A percentile compares a stretch with the other conserved stretches of the same genome.
phyloP scores from a whole-genome alignment of 2,113 vertebrate species.

The Thunnus maccoyii region DNA sequence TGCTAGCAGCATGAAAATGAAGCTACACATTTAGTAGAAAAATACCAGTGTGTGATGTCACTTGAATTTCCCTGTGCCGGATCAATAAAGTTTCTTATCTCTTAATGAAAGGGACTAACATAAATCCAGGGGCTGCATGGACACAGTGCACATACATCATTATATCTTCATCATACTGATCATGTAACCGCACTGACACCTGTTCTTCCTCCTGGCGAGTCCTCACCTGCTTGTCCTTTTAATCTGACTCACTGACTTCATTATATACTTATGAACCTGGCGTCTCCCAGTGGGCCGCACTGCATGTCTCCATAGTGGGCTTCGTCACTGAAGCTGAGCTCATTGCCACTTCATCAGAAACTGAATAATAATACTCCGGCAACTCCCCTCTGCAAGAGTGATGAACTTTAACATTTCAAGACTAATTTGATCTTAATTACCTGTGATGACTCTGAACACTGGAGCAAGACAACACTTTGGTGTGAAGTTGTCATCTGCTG shows the following conservation, averaged over 20 bases:
- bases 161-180: background rate
- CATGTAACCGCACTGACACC: slow-evolving; percentile 12
- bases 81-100: background rate
- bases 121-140: background rate
- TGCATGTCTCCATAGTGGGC: background rate
- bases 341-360: slow-evolving; percentile 25
- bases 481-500: slow-evolving; percentile 27
- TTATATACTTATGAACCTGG: slow-evolving; percentile 26
- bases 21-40: background rate
- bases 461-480: slow-evolving; percentile 6
- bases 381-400: slow-evolving; percentile 25
- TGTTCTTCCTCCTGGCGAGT: slow-evolving; percentile 19
- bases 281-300: slow-evolving; percentile 22
- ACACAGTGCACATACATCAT: background rate
- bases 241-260: slow-evolving; percentile 22
- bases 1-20: too few species aligned
- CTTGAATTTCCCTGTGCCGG: background rate
- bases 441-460: slow-evolving; percentile 9
- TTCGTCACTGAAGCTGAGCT: background rate
- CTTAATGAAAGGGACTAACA: slow-evolving; percentile 7
- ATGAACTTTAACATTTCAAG: slow-evolving; percentile 62
- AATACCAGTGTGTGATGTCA: background rate
- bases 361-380: slow-evolving; percentile 22
- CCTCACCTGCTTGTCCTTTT: slow-evolving; percentile 29
- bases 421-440: slow-evolving; percentile 64